Evolutionary conservation across 2,113 vertebrate genomes (phyloP).

Genomic region (Halichoeres trimaculatus): DNA sequence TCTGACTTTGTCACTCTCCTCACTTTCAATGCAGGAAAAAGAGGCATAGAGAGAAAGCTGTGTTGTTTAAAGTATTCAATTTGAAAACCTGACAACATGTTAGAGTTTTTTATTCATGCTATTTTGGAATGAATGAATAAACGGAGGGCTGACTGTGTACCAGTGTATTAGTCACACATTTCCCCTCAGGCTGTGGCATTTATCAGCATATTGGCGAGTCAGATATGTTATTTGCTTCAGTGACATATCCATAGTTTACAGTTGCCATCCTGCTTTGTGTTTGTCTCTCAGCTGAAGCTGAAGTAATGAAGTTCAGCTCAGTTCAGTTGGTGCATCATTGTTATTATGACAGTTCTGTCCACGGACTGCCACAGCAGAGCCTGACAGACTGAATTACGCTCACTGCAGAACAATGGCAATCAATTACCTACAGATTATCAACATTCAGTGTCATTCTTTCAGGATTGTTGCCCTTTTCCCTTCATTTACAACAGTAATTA

Average conservation of each 20-base stretch:
- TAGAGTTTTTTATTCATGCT: conserved; percentile 3
- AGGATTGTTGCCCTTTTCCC: conserved; percentile 33
- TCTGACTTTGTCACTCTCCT: conserved; percentile 4
- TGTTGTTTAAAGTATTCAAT: not conserved
- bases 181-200: conserved; percentile 51
- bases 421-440: conserved; percentile 52
- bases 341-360: conserved; percentile 32
- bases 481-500: conserved; percentile 45
- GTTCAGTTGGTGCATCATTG: conserved; percentile 51
- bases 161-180: conserved; percentile 9
- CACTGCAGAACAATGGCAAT: conserved; percentile 49
- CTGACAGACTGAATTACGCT: conserved; percentile 36
- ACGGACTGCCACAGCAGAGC: conserved; percentile 16
- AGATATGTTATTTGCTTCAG: conserved; percentile 49
- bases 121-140: conserved; percentile 10
- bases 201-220: conserved; percentile 44
- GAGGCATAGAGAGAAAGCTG: not conserved
- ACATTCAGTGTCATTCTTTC: conserved; percentile 17
- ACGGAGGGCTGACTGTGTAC: not conserved
- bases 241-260: conserved; percentile 59
- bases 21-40: conserved; percentile 17
- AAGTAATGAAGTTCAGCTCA: conserved; percentile 60
- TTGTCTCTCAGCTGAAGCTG: conserved; percentile 48
- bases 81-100: conserved; percentile 5
- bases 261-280: conserved; percentile 44